Conservation (phyloP, 1,140 invertebrate species). For the Acromyrmex echinatior region DNA sequence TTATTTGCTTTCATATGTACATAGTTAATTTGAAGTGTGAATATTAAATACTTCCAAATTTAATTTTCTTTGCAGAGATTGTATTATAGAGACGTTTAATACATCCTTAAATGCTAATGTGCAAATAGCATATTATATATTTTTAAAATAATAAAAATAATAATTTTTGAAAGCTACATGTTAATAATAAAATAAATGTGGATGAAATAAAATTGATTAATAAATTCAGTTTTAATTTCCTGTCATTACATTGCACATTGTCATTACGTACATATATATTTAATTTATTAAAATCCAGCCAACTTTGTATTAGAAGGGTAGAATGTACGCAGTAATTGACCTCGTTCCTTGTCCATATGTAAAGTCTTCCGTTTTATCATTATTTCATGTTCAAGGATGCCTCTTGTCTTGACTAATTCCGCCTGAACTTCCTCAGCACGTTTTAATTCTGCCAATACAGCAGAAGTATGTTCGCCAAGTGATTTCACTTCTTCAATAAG, state of each 20-base stretch:
- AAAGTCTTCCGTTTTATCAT: conserved; percentile 91
- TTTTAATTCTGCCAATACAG: conserved; percentile 88
- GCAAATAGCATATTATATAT: neutral
- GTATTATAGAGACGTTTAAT: too few species aligned
- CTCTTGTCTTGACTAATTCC: conserved; percentile 88
- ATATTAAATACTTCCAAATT: too few species aligned
- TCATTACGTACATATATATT: too few species aligned
- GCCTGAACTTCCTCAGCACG: conserved; percentile 88
- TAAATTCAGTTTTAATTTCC: conserved; percentile 13
- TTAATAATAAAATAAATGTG: neutral
- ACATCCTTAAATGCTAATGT: neutral
- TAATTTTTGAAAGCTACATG: neutral
- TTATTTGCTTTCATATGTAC: too few species aligned
- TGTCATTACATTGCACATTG: neutral
- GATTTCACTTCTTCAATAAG: conserved; percentile 92
- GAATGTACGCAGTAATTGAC: conserved; percentile 88
- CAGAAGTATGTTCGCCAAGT: conserved; percentile 89
- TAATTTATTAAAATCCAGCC: conserved; percentile 84
- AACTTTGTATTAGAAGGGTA: conserved; percentile 90
- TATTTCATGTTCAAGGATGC: conserved; percentile 90
- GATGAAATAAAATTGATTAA: neutral
- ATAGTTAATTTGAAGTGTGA: too few species aligned
- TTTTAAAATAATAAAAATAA: neutral
- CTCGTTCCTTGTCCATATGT: conserved; percentile 90
- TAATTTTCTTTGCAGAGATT: too few species aligned